Percentiles rank a stretch among this genome's conserved stretches.
Conservation (phyloP, 2,888 invertebrate species). For the Diarsia rubi region DNA sequence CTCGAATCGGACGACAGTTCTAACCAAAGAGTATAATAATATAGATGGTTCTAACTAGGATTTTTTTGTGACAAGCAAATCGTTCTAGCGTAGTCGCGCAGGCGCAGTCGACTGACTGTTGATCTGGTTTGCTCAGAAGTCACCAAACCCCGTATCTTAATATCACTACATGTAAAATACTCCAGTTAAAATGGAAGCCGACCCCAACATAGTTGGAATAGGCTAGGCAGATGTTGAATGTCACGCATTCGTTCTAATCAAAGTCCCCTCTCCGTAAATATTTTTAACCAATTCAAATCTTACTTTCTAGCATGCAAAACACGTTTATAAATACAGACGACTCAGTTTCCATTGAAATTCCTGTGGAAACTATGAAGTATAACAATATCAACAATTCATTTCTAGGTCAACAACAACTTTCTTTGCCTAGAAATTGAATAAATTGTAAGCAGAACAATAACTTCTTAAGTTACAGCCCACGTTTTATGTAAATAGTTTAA, state of each 20-base stretch:
- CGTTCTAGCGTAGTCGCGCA: too few species aligned
- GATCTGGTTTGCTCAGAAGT: too few species aligned
- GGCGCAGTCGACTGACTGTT: too few species aligned
- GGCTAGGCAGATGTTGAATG: too few species aligned
- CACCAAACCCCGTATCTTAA: too few species aligned
- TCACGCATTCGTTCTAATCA: neutral
- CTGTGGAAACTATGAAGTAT: conserved; percentile 1
- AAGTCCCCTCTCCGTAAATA: neutral
- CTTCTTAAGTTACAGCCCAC: neutral
- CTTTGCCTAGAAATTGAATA: conserved; percentile 25
- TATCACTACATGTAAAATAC: too few species aligned
- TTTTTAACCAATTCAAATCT: neutral
- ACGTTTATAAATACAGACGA: neutral
- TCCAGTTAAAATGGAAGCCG: too few species aligned
- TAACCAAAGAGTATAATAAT: too few species aligned
- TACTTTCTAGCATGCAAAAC: neutral
- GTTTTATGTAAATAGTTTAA: conserved; percentile 23
- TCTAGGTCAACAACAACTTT: conserved; percentile 17
- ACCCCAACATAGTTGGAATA: too few species aligned
- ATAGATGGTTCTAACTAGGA: too few species aligned
- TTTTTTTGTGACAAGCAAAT: too few species aligned
- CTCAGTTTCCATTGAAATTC: neutral
- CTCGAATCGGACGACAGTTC: too few species aligned
- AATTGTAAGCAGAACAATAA: conserved; percentile 33
- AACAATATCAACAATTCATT: conserved; percentile 4